phyloP scores from a whole-genome alignment of 2,888 invertebrate genomes.

The Cheilosia soror region DNA sequence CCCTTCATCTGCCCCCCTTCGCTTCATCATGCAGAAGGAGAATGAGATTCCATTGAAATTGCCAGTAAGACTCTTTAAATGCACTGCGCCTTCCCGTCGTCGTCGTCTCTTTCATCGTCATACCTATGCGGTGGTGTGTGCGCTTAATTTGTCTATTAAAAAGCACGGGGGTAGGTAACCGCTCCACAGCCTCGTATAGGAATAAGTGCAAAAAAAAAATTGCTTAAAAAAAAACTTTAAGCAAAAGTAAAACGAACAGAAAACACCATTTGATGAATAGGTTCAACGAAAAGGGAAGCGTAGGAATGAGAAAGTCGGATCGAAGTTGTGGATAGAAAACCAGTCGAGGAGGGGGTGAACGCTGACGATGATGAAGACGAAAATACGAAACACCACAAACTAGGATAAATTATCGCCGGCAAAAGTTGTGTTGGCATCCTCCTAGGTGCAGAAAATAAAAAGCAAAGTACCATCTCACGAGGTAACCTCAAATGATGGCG shows the following conservation, averaged over 20 bases:
- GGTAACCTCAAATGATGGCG: slow-evolving; percentile 38
- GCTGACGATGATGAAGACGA: slow-evolving; percentile 36
- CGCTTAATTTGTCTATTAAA: slow-evolving; percentile 59
- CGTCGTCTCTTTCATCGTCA: neutral
- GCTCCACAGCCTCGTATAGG: slow-evolving; percentile 28
- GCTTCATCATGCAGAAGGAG: neutral
- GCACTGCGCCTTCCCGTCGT: too few relatives aligned
- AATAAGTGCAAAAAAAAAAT: slow-evolving; percentile 1
- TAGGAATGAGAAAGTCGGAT: neutral
- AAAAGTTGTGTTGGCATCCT: slow-evolving; percentile 32
- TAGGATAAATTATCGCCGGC: slow-evolving; percentile 42
- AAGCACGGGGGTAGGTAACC: slow-evolving; percentile 29
- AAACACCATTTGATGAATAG: slow-evolving; percentile 22
- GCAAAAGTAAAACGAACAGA: slow-evolving; percentile 7
- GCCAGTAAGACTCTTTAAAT: neutral
- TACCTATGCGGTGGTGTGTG: slow-evolving; percentile 17
- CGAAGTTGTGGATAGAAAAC: neutral
- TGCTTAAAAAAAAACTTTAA: neutral
- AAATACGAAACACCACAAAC: slow-evolving; percentile 43
- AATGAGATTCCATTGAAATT: slow-evolving; percentile 11
- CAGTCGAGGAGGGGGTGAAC: neutral
- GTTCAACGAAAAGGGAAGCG: slow-evolving; percentile 1
- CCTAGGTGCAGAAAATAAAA: neutral
- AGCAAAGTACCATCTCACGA: slow-evolving; percentile 5
- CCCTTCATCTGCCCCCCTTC: slow-evolving; percentile 2